A percentile compares a stretch with the other conserved stretches of the same genome.
Evolutionary conservation across 2,888 invertebrate genomes (phyloP).

Genomic region (Synergus laeviventris): DNA sequence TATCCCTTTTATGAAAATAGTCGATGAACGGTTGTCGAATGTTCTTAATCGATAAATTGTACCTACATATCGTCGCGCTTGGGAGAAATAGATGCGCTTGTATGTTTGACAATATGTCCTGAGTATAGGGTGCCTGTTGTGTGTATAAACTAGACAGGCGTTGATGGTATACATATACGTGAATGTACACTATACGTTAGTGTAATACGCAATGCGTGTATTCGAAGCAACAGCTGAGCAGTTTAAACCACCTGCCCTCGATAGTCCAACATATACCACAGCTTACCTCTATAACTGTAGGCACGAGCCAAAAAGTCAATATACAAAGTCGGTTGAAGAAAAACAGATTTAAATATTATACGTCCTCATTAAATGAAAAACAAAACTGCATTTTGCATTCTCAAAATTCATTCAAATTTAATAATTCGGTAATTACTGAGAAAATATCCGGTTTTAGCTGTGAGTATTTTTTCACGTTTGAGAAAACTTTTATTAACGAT

Average conservation of each 20-base stretch:
- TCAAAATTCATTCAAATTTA: too few relatives aligned
- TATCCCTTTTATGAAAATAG: conserved; percentile 36
- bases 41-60: conserved; percentile 30
- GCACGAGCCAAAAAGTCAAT: conserved; percentile 31
- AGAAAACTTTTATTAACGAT: background rate
- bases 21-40: conserved; percentile 45
- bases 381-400: too few relatives aligned
- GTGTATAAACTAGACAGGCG: conserved; percentile 31
- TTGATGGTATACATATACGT: conserved; percentile 44
- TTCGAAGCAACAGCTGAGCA: conserved; percentile 72
- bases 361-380: too few relatives aligned
- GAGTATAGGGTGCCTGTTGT: conserved; percentile 18
- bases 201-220: conserved; percentile 49
- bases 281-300: conserved; percentile 41
- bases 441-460: too few relatives aligned
- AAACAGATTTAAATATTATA: background rate
- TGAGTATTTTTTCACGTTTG: too few relatives aligned
- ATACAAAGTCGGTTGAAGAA: background rate
- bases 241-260: conserved; percentile 69
- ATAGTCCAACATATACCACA: conserved; percentile 63
- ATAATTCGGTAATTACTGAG: too few relatives aligned
- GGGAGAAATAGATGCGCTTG: conserved; percentile 19
- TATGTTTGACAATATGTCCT: conserved; percentile 22
- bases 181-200: conserved; percentile 26
- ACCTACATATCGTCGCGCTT: background rate